phyloP scores from a whole-genome alignment of 2,888 invertebrate genomes.

The Onchidella celtica region DNA sequence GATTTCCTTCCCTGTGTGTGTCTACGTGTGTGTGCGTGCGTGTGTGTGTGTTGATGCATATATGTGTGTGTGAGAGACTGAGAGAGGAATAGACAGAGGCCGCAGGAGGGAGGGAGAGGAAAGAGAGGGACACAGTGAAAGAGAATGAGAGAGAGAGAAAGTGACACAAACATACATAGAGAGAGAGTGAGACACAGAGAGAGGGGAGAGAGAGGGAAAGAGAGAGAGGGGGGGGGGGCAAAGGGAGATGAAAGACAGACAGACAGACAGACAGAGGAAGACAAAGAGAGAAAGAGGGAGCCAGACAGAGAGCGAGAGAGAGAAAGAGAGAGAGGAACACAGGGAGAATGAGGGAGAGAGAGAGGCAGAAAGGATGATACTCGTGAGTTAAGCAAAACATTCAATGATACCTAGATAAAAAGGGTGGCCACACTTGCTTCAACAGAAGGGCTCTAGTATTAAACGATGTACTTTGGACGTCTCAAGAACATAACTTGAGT shows the following conservation, averaged over 20 bases:
- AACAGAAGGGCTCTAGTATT: no score
- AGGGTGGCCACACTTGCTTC: no score
- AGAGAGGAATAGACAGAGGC: not conserved
- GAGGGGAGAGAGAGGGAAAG: not conserved
- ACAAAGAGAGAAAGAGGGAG: no score
- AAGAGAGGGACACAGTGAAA: not conserved
- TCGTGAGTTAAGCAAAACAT: no score
- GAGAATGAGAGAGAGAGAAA: constrained; percentile 7
- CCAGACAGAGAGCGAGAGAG: no score
- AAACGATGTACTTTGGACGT: no score
- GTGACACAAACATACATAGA: not conserved
- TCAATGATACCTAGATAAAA: no score
- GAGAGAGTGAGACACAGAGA: not conserved
- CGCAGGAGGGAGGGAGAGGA: constrained; percentile 1
- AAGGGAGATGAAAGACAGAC: not conserved
- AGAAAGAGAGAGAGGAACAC: no score
- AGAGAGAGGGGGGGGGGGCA: not conserved
- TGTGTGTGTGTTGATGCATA: not conserved
- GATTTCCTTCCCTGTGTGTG: not conserved
- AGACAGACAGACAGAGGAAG: not conserved
- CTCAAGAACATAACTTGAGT: no score
- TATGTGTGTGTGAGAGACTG: constrained; percentile 10
- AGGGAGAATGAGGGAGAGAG: no score
- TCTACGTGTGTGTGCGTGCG: not conserved
- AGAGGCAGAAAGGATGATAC: no score